Conservation (phyloP, 2,888 invertebrate species). For the Globia sparganii region DNA sequence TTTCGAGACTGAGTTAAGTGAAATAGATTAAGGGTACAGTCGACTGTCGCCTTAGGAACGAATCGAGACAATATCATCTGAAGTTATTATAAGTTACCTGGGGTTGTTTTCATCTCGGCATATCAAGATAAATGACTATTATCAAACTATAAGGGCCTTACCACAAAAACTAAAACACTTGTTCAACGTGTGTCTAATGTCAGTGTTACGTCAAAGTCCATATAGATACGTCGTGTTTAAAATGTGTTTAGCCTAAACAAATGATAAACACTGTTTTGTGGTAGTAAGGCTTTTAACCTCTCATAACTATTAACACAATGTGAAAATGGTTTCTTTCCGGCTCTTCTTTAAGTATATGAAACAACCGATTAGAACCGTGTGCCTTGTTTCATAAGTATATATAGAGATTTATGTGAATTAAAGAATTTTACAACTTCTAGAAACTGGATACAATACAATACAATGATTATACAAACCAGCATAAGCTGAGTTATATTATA, state of each 20-base stretch:
- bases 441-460: background rate
- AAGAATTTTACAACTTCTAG: background rate
- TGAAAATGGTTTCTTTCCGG: background rate
- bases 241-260: no score
- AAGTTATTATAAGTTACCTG: slow-evolving; percentile 16
- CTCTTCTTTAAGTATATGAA: background rate
- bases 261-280: no score
- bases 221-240: no score
- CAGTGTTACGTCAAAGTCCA: no score
- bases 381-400: background rate
- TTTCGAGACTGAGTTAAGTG: slow-evolving; percentile 14
- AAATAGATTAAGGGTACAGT: slow-evolving; percentile 21
- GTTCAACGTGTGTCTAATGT: no score
- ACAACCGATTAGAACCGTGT: background rate
- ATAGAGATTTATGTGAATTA: background rate
- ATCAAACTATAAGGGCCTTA: background rate
- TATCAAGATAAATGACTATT: slow-evolving; percentile 9
- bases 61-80: background rate
- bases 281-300: no score
- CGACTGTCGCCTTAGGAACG: background rate
- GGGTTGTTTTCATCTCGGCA: background rate
- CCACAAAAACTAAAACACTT: no score
- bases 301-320: background rate
- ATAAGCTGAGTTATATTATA: background rate
- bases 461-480: background rate